Percentiles rank a stretch among this genome's conserved stretches.
Conservation (phyloP, 2,888 invertebrate species). For the Uloborus plumipes region DNA sequence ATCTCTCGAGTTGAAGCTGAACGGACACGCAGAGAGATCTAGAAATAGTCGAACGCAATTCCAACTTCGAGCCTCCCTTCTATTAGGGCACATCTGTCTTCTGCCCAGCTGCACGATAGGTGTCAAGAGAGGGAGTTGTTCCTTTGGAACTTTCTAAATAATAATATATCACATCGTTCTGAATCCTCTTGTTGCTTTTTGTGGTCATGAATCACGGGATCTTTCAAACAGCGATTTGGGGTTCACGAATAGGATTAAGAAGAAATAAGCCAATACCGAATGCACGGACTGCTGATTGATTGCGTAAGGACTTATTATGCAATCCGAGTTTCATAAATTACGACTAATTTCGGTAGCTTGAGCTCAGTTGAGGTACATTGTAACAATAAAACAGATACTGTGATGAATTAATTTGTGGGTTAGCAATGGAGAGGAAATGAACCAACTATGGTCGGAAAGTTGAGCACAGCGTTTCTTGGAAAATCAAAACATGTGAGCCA, state of each 20-base stretch:
- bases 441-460: too few relatives aligned
- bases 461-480: too few relatives aligned
- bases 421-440: too few relatives aligned
- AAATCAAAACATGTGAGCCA: too few relatives aligned
- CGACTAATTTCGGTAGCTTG: too few relatives aligned
- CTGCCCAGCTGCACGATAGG: conserved; percentile 20
- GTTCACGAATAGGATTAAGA: conserved; percentile 1
- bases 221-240: conserved; percentile 4
- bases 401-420: too few relatives aligned
- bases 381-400: too few relatives aligned
- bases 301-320: too few relatives aligned
- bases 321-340: too few relatives aligned
- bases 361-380: too few relatives aligned
- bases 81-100: conserved; percentile 4
- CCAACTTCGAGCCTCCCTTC: neutral
- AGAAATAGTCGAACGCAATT: neutral
- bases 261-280: conserved; percentile 8
- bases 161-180: conserved; percentile 20
- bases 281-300: too few relatives aligned
- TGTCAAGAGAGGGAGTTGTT: conserved; percentile 29
- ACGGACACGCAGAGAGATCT: neutral
- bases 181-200: conserved; percentile 8
- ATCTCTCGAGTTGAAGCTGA: neutral
- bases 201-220: conserved; percentile 1
- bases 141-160: conserved; percentile 15